Conservation (phyloP, 1,140 invertebrate species). For the Leptinotarsa defecta region DNA sequence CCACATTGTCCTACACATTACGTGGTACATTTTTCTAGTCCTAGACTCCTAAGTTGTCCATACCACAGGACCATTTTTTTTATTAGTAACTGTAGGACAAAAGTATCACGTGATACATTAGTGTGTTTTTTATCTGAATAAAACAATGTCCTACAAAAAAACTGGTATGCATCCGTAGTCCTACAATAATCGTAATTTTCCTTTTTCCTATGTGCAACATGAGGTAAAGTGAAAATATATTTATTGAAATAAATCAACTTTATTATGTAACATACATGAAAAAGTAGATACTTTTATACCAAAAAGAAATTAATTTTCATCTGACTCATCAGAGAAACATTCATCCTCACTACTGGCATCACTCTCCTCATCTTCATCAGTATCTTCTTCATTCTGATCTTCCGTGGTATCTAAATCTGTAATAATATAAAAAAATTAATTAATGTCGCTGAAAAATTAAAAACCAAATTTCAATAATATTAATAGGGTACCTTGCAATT, state of each 20-base stretch:
- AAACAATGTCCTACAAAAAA: slow-evolving; percentile 2
- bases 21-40: slow-evolving; percentile 18
- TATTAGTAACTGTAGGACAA: slow-evolving; percentile 12
- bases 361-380: too few relatives aligned
- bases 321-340: too few relatives aligned
- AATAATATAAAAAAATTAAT: slow-evolving; percentile 15
- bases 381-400: neutral
- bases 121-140: neutral
- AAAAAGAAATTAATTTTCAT: too few relatives aligned
- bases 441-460: neutral
- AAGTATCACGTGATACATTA: neutral
- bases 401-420: neutral
- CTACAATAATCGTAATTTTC: neutral
- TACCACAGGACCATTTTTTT: slow-evolving; percentile 17
- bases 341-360: too few relatives aligned
- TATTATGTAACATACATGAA: too few relatives aligned
- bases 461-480: slow-evolving; percentile 5
- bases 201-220: too few relatives aligned
- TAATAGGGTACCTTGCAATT: slow-evolving; percentile 13
- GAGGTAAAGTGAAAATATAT: too few relatives aligned
- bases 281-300: too few relatives aligned
- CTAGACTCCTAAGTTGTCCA: neutral
- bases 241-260: too few relatives aligned
- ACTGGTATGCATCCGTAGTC: neutral
- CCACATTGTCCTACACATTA: slow-evolving; percentile 16